Base-by-base conservation (phyloP, 2,888 invertebrate species). In the Trichacis sp. region DNA sequence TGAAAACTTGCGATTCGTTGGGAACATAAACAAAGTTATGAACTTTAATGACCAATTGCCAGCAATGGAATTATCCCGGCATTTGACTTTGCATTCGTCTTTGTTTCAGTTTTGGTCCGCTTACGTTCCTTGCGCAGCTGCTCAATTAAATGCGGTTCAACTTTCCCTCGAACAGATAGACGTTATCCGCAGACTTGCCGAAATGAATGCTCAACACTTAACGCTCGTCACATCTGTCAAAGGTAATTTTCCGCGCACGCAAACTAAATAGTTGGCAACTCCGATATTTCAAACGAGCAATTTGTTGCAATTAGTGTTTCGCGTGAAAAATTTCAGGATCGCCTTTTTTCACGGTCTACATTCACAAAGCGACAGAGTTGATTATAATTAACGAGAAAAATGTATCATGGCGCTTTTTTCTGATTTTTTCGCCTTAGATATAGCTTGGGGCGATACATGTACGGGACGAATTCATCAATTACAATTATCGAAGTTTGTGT, bases 141-240 rank as follows among this genome's bases (percentile, higher is more conserved):
- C 93, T 78, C 92, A 93, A 82, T 87, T 92, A 82, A 93, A 94
- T 81, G 94, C 93, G 54, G 94, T 92, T 81, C 93, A 94, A 84
- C 87, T 94, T 75, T 93, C 93, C 65, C 87, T 94, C 75, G 94
- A 94, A 85, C 94, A 94, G 86, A 93, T 94, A 84, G 94, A 94
- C 86, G 93, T 93, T 76, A 93, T 94, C 77, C 90, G 90, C 75
- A 88, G 92, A 69, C 85, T 91, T 69, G 88, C 90, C 57, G 93
- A 93, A 76, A 89, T 92, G 87, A 92, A 94, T 84, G 88, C 90
- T 40, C 88, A 89, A 75, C 91, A 93, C 80, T 88, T 93, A 68
- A 88, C 89, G 58, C 85, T 93, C 75, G 93, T 91, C 65, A 89
- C 89, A 64, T 91, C 91, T 51, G 84, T 84, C 57, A 84, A 85